These are phyloP conservation scores for Sesia apiformis DNA, from an alignment of 2,888 invertebrate genomes.

Conservation along the genomic window DNA sequence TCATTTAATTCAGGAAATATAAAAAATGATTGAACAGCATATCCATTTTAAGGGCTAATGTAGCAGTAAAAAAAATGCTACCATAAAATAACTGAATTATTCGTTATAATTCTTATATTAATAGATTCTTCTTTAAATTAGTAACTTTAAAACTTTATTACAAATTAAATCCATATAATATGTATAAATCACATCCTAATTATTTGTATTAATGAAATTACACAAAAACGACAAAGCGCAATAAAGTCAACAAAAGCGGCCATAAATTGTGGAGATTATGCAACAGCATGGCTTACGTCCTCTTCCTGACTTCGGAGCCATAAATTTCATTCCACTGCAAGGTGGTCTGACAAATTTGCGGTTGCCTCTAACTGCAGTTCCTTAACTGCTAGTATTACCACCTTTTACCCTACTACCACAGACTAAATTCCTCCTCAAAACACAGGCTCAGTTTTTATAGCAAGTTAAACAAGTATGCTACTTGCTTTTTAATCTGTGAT, in stretches of 20 bases:
- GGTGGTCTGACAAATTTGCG: constrained; percentile 75
- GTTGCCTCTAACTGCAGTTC: constrained; percentile 22
- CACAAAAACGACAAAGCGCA: constrained; percentile 49
- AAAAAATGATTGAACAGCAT: no score
- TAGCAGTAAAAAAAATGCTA: no score
- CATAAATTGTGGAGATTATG: constrained; percentile 70
- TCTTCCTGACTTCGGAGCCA: constrained; percentile 61
- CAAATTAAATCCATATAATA: no score
- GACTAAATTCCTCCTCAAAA: neutral
- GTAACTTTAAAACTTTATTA: no score
- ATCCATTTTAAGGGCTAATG: no score
- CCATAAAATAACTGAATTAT: no score
- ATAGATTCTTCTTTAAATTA: no score
- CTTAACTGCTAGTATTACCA: neutral
- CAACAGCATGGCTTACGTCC: constrained; percentile 64
- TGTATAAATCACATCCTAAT: no score
- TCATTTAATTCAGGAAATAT: no score
- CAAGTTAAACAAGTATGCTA: no score
- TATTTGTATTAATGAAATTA: constrained; percentile 11
- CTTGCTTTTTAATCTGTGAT: neutral
- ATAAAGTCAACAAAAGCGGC: constrained; percentile 54
- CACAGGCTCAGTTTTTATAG: neutral
- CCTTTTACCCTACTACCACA: neutral
- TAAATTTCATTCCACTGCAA: constrained; percentile 69
- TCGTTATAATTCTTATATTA: no score